Percentiles rank a stretch among this genome's conserved stretches.
phyloP scores from a whole-genome alignment of 2,797 vertebrate genomes.

The Cyclura pinguis region DNA sequence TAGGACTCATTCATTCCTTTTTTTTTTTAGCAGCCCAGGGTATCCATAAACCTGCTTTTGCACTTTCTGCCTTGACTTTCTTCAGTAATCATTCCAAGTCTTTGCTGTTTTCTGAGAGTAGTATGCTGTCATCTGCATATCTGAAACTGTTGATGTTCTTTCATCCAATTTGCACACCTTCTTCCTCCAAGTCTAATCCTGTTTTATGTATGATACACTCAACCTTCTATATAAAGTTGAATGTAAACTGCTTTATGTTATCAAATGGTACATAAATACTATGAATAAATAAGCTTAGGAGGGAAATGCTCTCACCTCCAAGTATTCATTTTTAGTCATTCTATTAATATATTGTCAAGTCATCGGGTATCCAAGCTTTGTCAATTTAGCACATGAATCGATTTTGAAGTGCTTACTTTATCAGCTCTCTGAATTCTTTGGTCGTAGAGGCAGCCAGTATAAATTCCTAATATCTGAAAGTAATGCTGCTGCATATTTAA shows the following conservation, averaged over 20 bases:
- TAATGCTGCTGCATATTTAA: conserved; percentile 35
- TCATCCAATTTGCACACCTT: no score
- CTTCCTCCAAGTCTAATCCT: no score
- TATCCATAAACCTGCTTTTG: no score
- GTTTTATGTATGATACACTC: no score
- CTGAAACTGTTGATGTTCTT: no score
- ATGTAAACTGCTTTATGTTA: neutral
- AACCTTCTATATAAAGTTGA: neutral
- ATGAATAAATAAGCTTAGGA: neutral
- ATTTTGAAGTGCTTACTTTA: conserved; percentile 46
- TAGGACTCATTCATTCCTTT: no score
- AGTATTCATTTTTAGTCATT: conserved; percentile 11
- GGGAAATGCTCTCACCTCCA: neutral
- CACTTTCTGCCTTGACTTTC: no score
- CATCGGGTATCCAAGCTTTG: neutral
- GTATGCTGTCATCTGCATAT: no score
- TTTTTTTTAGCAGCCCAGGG: no score
- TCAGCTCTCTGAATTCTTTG: conserved; percentile 29
- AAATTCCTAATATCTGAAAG: neutral
- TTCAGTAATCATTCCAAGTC: no score
- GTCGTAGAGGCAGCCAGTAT: neutral
- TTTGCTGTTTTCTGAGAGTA: no score
- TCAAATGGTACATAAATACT: neutral
- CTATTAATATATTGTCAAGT: conserved; percentile 16
- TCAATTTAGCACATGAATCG: conserved; percentile 19